Base-by-base conservation (phyloP, 1,140 invertebrate species). In the Anastrepha obliqua region DNA sequence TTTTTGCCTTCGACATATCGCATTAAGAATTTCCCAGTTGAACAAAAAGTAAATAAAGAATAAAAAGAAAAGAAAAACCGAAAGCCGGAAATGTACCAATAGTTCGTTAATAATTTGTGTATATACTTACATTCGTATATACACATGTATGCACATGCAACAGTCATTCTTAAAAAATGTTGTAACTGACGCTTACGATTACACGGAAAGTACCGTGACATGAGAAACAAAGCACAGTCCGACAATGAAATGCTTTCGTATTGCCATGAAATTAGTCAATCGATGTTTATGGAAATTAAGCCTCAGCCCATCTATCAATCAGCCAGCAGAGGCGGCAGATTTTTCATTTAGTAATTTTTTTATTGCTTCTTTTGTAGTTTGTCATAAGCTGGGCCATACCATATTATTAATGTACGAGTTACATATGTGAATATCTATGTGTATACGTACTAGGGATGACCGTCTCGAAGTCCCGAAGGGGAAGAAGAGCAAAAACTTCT, bases 91-190 rank as follows among this genome's bases (percentile, higher is more conserved):
- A 42, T 74, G 17, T 47, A 9, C 15, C 39, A 13, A 42, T 47
- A 74, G 29, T 44, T 74, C 67, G 47, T 74, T 74, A 74, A 74
- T 74, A 74, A 74, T 29, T 67, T 39, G 20, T 42, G 29, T 15
- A 64, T 17, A 6, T 20, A n/a, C 29, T 17, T 65, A 13, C 7
- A 13, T 58, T 8, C 7, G 55, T 58, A 58, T 58, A 7, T 58
- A 58, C 55, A 58, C 13, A 58, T 58, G 55, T 13, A 58, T 58
- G 55, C 13, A 58, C 7, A 58, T 58, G 55, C 7, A 58, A 58
- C 29, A 29, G 29, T 29, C 29, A 58, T 58, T 58, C 13, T 13
- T 58, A 58, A 13, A 58, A 58, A 13, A 58, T 58, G 13, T 8
- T 13, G 29, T 67, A 29, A 67, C 65, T 29, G 20, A 67, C 39